Evolutionary conservation across 2,797 vertebrate species (phyloP), one percentile per base, ranked within the genome.

Genomic region (Aeoliscus strigatus): DNA sequence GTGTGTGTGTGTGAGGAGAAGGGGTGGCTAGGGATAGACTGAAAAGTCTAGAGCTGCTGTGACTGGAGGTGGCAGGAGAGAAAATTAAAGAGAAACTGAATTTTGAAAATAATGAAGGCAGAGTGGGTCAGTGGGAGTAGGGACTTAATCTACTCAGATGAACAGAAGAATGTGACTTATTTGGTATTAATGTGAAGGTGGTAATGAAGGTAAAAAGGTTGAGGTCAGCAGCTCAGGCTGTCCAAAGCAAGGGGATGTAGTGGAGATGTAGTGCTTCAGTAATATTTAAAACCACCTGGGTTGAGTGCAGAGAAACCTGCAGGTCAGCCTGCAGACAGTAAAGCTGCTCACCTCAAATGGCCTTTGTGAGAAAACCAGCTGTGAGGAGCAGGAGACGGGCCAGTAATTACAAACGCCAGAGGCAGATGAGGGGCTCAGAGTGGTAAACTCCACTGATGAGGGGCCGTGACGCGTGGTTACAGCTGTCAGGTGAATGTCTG

Each of bases 1-100:
- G n/a, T n/a, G n/a, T n/a, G n/a, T n/a, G n/a, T n/a, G n/a, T n/a
- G n/a, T n/a, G n/a, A n/a, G n/a, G n/a, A n/a, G n/a, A n/a, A n/a
- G n/a, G n/a, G n/a, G n/a, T n/a, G n/a, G n/a, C n/a, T n/a, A n/a
- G n/a, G n/a, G n/a, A n/a, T n/a, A n/a, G n/a, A n/a, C n/a, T n/a
- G n/a, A n/a, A n/a, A n/a, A n/a, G n/a, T n/a, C n/a, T n/a, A n/a
- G n/a, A n/a, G n/a, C n/a, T n/a, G n/a, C n/a, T n/a, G n/a, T n/a
- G n/a, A n/a, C n/a, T n/a, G n/a, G n/a, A n/a, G n/a, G n/a, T n/a
- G n/a, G n/a, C 7, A 39, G 17, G 53, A 31, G 40, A 46, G 12
- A 24, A 14, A 61, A 51, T 63, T 61, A 59, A 51, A 67, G 27
- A 72, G 44, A 31, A 69, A 47, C 62, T 66, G 68, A 79, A 70